Evolutionary conservation across 2,797 vertebrate species (phyloP).

Genomic region (Clarias pachynema): DNA sequence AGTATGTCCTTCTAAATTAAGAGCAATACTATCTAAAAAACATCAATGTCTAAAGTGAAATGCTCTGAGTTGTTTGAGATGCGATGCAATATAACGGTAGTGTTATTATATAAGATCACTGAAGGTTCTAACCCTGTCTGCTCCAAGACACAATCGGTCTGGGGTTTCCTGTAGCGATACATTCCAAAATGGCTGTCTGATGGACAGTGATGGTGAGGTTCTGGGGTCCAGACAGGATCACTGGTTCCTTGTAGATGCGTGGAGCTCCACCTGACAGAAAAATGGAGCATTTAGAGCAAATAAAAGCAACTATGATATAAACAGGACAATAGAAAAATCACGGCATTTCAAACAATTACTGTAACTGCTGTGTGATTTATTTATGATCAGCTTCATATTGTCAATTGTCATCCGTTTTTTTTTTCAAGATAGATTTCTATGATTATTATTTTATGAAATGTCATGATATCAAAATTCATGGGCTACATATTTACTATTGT

Average conservation of each 20-base stretch:
- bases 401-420: not conserved
- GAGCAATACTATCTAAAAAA: not conserved
- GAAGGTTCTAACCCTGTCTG: constrained; percentile 69
- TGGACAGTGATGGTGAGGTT: constrained; percentile 77
- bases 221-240: constrained; percentile 80
- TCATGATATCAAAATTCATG: constrained; percentile 4
- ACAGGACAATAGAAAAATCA: constrained; percentile 16
- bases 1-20: not conserved
- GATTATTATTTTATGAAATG: constrained; percentile 6
- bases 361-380: not conserved
- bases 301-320: constrained; percentile 10
- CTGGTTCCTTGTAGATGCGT: constrained; percentile 74
- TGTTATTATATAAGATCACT: not conserved
- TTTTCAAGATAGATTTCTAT: not conserved
- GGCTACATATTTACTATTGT: not conserved
- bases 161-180: constrained; percentile 77
- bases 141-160: constrained; percentile 80
- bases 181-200: constrained; percentile 77
- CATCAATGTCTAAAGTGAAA: not conserved
- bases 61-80: not conserved
- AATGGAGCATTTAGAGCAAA: not conserved
- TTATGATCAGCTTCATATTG: not conserved
- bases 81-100: not conserved
- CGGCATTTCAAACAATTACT: constrained; percentile 27
- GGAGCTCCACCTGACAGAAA: constrained; percentile 58